phyloP scores from a whole-genome alignment of 2,888 invertebrate genomes.

The Agrochola macilenta region DNA sequence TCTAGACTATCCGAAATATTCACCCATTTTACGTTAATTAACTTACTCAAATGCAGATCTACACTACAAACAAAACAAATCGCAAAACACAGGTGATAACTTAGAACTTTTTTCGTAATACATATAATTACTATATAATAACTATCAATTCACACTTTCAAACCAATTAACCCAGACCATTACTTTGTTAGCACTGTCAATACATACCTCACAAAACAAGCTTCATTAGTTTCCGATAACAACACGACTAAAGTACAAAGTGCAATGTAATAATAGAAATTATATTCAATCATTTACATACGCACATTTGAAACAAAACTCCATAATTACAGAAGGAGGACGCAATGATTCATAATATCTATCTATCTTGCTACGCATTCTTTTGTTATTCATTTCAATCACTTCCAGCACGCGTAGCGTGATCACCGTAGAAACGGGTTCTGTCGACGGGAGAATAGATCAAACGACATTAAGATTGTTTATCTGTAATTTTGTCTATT shows the following conservation, averaged over 20 bases:
- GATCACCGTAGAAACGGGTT: too few species aligned
- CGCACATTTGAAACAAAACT: not conserved
- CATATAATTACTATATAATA: not conserved
- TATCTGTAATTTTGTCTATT: too few species aligned
- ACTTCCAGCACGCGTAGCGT: too few species aligned
- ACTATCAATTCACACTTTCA: not conserved
- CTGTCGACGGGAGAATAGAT: too few species aligned
- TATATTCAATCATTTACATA: constrained; percentile 1
- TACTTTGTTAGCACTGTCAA: constrained; percentile 5
- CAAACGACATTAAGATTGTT: too few species aligned
- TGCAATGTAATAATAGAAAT: constrained; percentile 18
- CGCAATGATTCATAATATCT: not conserved
- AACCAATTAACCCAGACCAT: not conserved
- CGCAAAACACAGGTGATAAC: not conserved
- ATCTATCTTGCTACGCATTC: not conserved
- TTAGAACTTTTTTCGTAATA: not conserved
- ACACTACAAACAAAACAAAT: not conserved
- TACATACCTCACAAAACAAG: not conserved
- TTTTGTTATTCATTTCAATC: not conserved
- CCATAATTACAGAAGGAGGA: not conserved
- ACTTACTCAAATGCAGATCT: not conserved
- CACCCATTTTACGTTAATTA: not conserved
- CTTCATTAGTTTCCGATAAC: constrained; percentile 23
- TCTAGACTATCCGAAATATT: not conserved
- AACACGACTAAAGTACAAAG: constrained; percentile 20